Evolutionary conservation across 2,113 vertebrate species (phyloP).

Genomic region (Paratilapia polleni): DNA sequence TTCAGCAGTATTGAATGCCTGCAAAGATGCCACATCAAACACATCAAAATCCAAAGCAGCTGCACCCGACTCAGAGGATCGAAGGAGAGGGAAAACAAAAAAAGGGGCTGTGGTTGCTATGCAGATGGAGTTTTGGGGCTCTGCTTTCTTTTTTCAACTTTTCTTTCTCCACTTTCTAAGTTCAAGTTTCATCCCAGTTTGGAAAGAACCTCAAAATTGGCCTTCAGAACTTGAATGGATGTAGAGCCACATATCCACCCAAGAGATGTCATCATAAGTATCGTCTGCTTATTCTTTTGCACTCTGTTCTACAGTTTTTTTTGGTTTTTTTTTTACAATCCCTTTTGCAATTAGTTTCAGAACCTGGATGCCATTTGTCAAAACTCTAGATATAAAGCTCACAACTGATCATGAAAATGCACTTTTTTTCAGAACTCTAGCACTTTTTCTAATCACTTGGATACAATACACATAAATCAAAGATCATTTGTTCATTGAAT

Average conservation of each 20-base stretch:
- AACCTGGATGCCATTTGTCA: too few species aligned
- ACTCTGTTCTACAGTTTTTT: not conserved
- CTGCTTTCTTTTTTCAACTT: not conserved
- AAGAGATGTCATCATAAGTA: not conserved
- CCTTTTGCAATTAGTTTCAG: too few species aligned
- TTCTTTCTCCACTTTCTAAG: not conserved
- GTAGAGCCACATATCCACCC: not conserved
- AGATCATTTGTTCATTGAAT: too few species aligned
- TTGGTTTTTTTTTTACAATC: too few species aligned
- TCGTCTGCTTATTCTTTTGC: not conserved
- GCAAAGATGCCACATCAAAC: not conserved
- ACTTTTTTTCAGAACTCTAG: too few species aligned
- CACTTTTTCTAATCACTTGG: too few species aligned
- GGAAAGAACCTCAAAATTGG: constrained; percentile 41
- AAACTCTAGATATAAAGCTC: too few species aligned
- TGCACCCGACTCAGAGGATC: not conserved
- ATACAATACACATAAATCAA: too few species aligned
- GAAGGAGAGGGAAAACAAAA: constrained; percentile 13
- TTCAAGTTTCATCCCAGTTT: constrained; percentile 28
- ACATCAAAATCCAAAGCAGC: not conserved
- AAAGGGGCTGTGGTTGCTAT: constrained; percentile 38
- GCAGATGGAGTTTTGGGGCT: constrained; percentile 32
- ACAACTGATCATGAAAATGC: too few species aligned
- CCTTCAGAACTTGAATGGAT: constrained; percentile 12
- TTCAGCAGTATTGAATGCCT: not conserved